Base-by-base conservation (phyloP, 64 coral and sea anemone species). In the Acropora tenuis region DNA sequence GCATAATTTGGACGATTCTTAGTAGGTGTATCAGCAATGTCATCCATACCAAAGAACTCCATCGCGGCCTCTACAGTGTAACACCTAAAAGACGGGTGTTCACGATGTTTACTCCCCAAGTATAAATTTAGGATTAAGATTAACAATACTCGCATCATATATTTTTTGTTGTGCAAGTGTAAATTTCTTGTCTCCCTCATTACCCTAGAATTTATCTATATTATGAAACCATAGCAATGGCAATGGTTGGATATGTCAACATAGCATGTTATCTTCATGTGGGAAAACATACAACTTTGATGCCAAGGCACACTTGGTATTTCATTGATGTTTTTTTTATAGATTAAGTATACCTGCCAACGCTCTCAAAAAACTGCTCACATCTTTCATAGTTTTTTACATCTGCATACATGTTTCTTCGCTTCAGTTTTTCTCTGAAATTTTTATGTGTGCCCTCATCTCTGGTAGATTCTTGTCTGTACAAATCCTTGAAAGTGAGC, bases 11-110 rank as follows among this genome's bases (percentile, higher is more conserved):
- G 68, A 4, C 19, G 68, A 71, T 71, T 71, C 68, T 71, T 71
- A 40, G 18, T 71, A 71, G 68, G 68, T 71, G 68, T 71, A 71
- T 71, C 68, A 71, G 86, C 19, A 71, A 30, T 40, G 68, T 71
- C 68, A 71, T 71, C 68, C 68, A 71, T 71, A 71, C 68, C 68
- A 8, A 71, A 71, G 68, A 71, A 71, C 68, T 71, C 68, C 68
- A 71, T 71, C 30, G 68, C 18, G 4, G 68, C 68, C 68, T 71
- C 68, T 71, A 71, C 30, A 71, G 68, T 71, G 68, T 71, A 71
- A 71, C 68, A 71, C 19, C 19, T 71, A 71, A 71, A 71, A 71
- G 19, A 71, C 17, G 63, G 17, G n/a, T 20, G 19, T 71, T 71
- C 17, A 71, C 30, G 68, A 71, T 71, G 68, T 71, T 71, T 71